Evolutionary conservation across 2,113 vertebrate genomes (phyloP).

Genomic region (Eublepharis macularius): DNA sequence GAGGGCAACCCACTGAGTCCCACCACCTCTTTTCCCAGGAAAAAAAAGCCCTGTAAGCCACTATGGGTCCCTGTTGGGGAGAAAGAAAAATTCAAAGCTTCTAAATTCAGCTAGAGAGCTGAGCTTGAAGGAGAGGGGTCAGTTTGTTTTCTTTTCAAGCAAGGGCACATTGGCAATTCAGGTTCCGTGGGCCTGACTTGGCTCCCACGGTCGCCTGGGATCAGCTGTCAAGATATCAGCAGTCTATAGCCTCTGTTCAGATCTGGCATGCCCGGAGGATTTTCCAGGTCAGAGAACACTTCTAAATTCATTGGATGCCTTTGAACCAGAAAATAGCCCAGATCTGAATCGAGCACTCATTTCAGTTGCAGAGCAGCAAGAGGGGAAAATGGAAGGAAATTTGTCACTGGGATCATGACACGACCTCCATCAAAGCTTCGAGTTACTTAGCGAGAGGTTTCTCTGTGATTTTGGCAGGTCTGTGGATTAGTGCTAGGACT

Average conservation of each 20-base stretch:
- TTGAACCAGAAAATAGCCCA: not conserved
- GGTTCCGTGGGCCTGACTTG: not conserved
- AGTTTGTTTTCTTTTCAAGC: not conserved
- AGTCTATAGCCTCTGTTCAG: slow-evolving; percentile 18
- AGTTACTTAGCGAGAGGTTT: not conserved
- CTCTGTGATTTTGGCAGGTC: not conserved
- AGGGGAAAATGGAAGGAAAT: accelerated
- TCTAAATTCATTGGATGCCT: not conserved
- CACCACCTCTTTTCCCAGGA: no score
- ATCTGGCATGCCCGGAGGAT: slow-evolving; percentile 19
- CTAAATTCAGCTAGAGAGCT: not conserved
- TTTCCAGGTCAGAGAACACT: slow-evolving; percentile 3
- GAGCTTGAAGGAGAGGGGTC: not conserved
- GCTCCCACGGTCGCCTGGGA: not conserved
- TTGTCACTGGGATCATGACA: not conserved
- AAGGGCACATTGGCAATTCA: not conserved
- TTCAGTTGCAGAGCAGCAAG: not conserved
- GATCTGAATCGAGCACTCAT: not conserved
- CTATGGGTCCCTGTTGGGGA: no score
- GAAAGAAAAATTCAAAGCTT: not conserved
- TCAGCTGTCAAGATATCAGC: not conserved
- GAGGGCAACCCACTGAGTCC: no score
- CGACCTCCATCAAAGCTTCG: slow-evolving; percentile 3
- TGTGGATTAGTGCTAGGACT: not conserved
- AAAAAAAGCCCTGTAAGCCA: no score